phyloP scores from a whole-genome alignment of 92 coral and sea anemone species.

The Anthopleura xanthogrammica region DNA sequence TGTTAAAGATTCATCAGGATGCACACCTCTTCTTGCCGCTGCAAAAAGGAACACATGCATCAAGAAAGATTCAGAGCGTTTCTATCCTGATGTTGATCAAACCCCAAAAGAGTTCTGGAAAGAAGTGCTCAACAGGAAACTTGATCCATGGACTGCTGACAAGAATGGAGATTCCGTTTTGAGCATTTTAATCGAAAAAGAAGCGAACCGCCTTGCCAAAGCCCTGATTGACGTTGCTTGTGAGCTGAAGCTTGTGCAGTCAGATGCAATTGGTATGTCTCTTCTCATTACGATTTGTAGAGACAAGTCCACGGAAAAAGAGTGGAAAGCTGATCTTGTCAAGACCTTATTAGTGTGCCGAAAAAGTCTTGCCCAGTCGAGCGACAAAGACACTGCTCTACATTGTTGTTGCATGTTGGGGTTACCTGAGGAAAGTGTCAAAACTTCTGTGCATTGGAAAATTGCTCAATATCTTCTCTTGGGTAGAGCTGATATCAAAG shows the following conservation, averaged over 20 bases:
- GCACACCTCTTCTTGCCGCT: constrained; percentile 2
- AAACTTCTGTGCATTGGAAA: background rate
- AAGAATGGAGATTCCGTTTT: constrained; percentile 18
- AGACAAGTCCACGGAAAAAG: background rate
- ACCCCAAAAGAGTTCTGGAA: constrained; percentile 14
- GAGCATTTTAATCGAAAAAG: constrained; percentile 4
- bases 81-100: constrained; percentile 9
- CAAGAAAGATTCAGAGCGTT: background rate
- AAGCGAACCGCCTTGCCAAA: background rate
- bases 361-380: background rate
- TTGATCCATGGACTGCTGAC: constrained; percentile 30
- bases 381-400: background rate
- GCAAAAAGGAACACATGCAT: background rate
- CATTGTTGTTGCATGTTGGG: background rate
- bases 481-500: background rate
- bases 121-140: background rate
- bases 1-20: constrained; percentile 9
- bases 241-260: too few relatives aligned
- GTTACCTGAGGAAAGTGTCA: too few relatives aligned
- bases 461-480: background rate
- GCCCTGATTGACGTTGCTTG: background rate
- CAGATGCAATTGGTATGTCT: background rate
- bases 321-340: constrained; percentile 6
- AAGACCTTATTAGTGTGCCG: background rate
- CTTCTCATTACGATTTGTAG: background rate